These are phyloP conservation scores for Chondrosia reniformis DNA, from an alignment of 37 sponge, comb jelly and placozoan genomes.

Conservation along the genomic window DNA sequence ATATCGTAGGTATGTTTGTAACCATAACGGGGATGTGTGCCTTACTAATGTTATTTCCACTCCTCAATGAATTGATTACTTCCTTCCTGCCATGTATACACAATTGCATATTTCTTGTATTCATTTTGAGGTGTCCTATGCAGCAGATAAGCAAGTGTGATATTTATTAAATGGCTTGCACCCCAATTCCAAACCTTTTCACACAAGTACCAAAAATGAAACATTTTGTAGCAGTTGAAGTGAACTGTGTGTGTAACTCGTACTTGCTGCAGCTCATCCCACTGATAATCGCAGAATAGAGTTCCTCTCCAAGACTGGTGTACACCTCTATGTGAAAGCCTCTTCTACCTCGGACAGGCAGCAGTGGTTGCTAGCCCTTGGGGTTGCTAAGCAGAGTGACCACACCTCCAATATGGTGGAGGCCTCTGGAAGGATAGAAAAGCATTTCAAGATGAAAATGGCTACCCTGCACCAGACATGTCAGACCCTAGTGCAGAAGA, in stretches of 20 bases:
- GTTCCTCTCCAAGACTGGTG: slow-evolving; percentile 46
- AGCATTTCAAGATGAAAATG: slow-evolving; percentile 46
- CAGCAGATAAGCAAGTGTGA: no score
- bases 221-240: no score
- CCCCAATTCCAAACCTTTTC: no score
- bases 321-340: slow-evolving; percentile 71
- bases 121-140: no score
- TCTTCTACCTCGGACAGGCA: slow-evolving; percentile 68
- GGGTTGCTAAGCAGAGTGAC: slow-evolving; percentile 57
- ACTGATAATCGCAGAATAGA: slow-evolving; percentile 66
- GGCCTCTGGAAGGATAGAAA: not conserved
- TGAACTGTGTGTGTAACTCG: no score
- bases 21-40: no score
- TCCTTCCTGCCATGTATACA: no score
- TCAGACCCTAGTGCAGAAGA: slow-evolving; percentile 49
- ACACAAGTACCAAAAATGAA: no score
- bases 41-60: no score
- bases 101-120: no score
- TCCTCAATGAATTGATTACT: no score
- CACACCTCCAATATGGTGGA: not conserved
- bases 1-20: slow-evolving; percentile 48
- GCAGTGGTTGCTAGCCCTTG: slow-evolving; percentile 87
- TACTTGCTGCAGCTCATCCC: slow-evolving; percentile 50
- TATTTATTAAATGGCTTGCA: no score
- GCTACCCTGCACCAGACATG: slow-evolving; percentile 54